Evolutionary conservation across 2,888 invertebrate species (phyloP), one percentile per base, ranked within the genome.

Genomic region (Dasypogon diadema): DNA sequence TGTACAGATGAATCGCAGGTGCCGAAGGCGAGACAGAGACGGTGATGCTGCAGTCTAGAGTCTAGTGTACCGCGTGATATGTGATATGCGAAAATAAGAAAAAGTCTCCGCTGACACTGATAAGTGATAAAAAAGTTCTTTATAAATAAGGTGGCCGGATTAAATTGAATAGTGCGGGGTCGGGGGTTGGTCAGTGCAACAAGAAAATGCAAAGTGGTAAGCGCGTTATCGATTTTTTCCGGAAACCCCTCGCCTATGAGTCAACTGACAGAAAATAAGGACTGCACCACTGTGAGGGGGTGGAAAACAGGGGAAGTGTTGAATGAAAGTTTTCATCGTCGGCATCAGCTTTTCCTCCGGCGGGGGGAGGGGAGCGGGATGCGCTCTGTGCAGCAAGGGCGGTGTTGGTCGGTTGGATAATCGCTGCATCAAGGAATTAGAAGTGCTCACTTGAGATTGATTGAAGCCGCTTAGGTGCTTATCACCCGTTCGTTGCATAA

Each of bases 201-300:
- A n/a, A n/a, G n/a, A n/a, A n/a, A n/a, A n/a, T n/a, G n/a, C n/a
- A n/a, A n/a, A n/a, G n/a, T n/a, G n/a, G n/a, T n/a, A n/a, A n/a
- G n/a, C n/a, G n/a, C n/a, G 42, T 12, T 60, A 60, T 60, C 12
- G 60, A 60, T 60, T 60, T 60, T 56, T 60, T 37, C 60, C 37
- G 1, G n/a, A 42, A 42, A 42, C 10, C n/a, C 60, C 58, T 14
- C 26, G 16, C 8, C 58, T 24, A 58, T 58, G 58, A 58, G 34
- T 58, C 58, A 58, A 58, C 16, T 58, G 58, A 58, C 58, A 30
- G 30, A 5, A 30, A 30, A 30, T 5, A 30, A 14, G 3, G 16
- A 18, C 18, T 16, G 14, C 16, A 16, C 2, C 10, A 21, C 34
- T n/a, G 10, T 14, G 21, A 21, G 37, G 21, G 14, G 37, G 16